A percentile compares a stretch with the other conserved stretches of the same genome.
Conservation (phyloP, 2,888 invertebrate species). For the Atethmia centrago region DNA sequence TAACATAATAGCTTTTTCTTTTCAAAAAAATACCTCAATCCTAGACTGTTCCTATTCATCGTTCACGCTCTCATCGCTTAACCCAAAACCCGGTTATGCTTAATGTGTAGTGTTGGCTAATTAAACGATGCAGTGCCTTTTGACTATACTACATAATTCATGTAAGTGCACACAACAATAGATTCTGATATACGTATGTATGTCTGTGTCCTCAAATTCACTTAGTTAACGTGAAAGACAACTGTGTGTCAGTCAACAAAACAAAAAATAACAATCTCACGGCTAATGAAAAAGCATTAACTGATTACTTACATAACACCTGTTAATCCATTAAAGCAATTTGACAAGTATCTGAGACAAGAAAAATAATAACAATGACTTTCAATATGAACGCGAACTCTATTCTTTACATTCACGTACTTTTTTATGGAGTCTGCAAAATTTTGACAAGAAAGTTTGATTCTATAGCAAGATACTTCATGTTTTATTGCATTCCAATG, state of each 20-base stretch:
- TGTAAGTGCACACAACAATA: background rate
- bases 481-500: background rate
- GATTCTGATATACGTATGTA: background rate
- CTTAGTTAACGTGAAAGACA: slow-evolving; percentile 52
- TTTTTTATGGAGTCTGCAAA: slow-evolving; percentile 1
- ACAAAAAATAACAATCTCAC: slow-evolving; percentile 47
- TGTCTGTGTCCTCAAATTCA: slow-evolving; percentile 8
- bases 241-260: slow-evolving; percentile 12
- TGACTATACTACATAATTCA: background rate
- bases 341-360: slow-evolving; percentile 45
- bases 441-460: background rate
- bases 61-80: background rate
- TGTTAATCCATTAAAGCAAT: slow-evolving; percentile 56
- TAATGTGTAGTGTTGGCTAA: background rate
- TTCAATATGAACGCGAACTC: slow-evolving; percentile 22
- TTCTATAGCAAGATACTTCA: background rate
- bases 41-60: background rate
- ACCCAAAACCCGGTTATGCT: background rate
- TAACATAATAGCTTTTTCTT: background rate
- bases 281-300: slow-evolving; percentile 42
- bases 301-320: slow-evolving; percentile 51
- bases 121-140: background rate
- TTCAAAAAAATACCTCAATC: background rate
- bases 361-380: slow-evolving; percentile 47
- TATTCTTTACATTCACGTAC: slow-evolving; percentile 25